phyloP scores from a whole-genome alignment of 2,888 invertebrate species.

The Limenitis camilla region DNA sequence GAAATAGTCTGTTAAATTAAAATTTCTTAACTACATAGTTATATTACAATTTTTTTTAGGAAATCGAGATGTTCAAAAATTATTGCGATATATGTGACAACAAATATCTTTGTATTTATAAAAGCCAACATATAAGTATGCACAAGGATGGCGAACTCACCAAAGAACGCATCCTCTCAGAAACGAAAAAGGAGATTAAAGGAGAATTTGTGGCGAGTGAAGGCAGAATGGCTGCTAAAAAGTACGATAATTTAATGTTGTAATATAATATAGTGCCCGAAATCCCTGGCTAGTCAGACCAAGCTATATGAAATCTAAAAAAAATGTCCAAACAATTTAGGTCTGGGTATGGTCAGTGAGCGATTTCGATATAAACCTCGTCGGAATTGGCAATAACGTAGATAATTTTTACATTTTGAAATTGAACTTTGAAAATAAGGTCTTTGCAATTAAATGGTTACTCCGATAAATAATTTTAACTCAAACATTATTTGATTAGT shows the following conservation, averaged over 20 bases:
- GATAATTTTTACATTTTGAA: no score
- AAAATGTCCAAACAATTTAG: no score
- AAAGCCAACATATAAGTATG: conserved; percentile 71
- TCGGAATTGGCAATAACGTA: no score
- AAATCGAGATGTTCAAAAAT: conserved; percentile 60
- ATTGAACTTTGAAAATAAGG: no score
- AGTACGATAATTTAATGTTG: conserved; percentile 32
- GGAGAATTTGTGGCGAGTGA: conserved; percentile 25
- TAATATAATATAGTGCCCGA: background rate
- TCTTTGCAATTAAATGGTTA: no score
- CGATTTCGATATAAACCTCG: no score
- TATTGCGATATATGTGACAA: conserved; percentile 70
- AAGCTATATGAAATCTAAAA: no score
- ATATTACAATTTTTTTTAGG: conserved; percentile 38
- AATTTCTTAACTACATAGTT: no score
- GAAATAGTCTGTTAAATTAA: no score
- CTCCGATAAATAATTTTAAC: no score
- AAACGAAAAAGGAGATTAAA: conserved; percentile 28
- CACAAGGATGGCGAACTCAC: conserved; percentile 50
- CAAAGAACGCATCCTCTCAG: conserved; percentile 30
- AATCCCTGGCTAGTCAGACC: background rate
- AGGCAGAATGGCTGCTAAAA: conserved; percentile 49
- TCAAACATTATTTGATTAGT: no score
- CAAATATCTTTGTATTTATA: conserved; percentile 70
- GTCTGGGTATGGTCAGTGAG: no score